A percentile compares a stretch with the other conserved stretches of the same genome.
Conservation (phyloP, 2,888 invertebrate species). For the Dasypolia templi region DNA sequence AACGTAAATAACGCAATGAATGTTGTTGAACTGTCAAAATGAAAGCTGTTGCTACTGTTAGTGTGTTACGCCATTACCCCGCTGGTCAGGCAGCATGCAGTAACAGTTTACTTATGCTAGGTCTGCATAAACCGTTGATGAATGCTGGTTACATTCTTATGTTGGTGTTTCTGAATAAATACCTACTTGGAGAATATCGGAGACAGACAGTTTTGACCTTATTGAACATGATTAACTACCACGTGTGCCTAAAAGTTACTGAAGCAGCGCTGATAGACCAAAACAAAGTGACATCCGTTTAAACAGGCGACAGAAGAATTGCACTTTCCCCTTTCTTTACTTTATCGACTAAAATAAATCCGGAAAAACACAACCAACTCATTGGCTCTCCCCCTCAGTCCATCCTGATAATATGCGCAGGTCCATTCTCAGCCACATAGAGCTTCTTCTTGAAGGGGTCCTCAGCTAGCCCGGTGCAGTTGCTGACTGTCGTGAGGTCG, state of each 20-base stretch:
- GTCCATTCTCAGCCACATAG: slow-evolving; percentile 93
- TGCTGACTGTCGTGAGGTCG: slow-evolving; percentile 79
- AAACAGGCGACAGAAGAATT: not conserved
- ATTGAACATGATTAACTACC: not conserved
- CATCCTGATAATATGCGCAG: slow-evolving; percentile 83
- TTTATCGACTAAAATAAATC: not conserved
- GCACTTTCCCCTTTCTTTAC: not conserved
- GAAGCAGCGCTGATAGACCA: not conserved
- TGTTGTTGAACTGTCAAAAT: no score
- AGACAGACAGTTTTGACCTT: not conserved
- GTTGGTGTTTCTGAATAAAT: not conserved
- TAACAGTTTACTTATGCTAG: not conserved
- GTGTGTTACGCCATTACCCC: no score
- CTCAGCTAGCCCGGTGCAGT: slow-evolving; percentile 84
- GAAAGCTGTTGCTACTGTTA: no score
- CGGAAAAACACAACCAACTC: slow-evolving; percentile 62
- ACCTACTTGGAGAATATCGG: not conserved
- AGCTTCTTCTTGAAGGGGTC: slow-evolving; percentile 90
- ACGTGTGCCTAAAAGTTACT: not conserved
- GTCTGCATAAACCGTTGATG: not conserved
- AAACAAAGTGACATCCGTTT: not conserved
- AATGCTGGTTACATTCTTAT: not conserved
- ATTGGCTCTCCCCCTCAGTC: slow-evolving; percentile 79
- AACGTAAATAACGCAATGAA: no score
- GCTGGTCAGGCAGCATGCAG: not conserved